Evolutionary conservation across 2,113 vertebrate species (phyloP), one percentile per base, ranked within the genome.

Genomic region (Micromys minutus): DNA sequence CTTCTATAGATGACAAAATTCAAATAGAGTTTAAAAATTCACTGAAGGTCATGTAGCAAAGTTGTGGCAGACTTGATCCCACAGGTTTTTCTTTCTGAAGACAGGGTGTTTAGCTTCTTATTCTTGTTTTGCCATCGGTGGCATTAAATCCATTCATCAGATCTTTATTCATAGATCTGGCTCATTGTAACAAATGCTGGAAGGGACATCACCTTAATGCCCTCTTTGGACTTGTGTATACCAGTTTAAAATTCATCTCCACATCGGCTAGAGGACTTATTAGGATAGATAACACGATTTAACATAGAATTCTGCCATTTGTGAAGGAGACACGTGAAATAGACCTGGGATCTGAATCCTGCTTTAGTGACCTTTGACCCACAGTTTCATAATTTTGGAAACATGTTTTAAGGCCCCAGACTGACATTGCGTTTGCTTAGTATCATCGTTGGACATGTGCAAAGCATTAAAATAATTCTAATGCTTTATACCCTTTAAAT

Each of bases 221-320:
- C 19, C 7, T 39, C 19, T 87, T 24, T 22, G n/a, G 19, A 59
- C 4, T 59, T 11, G 4, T 67, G 2, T 16, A 24, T 65, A 67
- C 16, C 3, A n/a, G 42, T 59, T 84, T 69, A 87, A 77, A 71
- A 50, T 21, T 17, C 87, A 74, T 96, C 67, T 95, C 94, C 59
- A 12, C 34, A 47, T 74, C 42, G 69, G 52, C 76, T 71, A 1
- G 8, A 11, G 47, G 50, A 57, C 93, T 96, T 63, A 80, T 93
- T 83, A 77, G 87, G 9, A 84, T 80, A 13, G 87, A 75, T 89
- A 90, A 74, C 26, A 57, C 45, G 67, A 69, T 79, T 96, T 77
- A 91, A 26, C 79, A 45, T 87, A 84, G 89, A 89, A 77, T 86
- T 97, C 55, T 59, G 59, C 79, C 47, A 34, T 83, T 61, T 77